phyloP scores from a whole-genome alignment of 2,888 invertebrate species.

The Cerceris ruficornis region DNA sequence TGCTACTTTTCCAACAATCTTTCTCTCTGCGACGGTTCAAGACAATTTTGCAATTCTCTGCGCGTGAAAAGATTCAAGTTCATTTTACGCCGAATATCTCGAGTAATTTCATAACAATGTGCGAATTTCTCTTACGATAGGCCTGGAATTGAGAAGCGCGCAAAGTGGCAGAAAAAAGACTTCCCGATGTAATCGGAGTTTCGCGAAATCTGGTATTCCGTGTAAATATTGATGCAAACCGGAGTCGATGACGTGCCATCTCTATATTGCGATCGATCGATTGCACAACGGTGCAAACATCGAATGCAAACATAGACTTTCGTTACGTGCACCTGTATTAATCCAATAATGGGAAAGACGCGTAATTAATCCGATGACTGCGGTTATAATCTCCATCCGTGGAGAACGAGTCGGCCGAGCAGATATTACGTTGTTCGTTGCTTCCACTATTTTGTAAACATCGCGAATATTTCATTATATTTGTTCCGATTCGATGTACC shows the following conservation, averaged over 20 bases:
- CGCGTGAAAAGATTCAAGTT: not conserved
- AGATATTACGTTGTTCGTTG: not conserved
- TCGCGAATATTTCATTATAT: too few relatives aligned
- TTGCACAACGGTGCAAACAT: constrained; percentile 56
- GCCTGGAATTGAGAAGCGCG: too few relatives aligned
- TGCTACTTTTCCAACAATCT: not conserved
- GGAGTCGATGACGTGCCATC: constrained; percentile 42
- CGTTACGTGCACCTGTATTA: constrained; percentile 37
- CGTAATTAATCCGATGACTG: constrained; percentile 60
- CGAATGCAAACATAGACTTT: constrained; percentile 52
- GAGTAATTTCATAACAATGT: not conserved
- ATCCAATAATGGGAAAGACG: constrained; percentile 62
- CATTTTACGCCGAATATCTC: not conserved
- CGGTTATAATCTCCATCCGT: constrained; percentile 18
- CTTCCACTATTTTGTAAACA: not conserved
- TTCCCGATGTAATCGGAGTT: constrained; percentile 3
- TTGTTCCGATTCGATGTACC: too few relatives aligned
- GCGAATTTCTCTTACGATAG: too few relatives aligned
- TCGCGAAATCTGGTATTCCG: constrained; percentile 50
- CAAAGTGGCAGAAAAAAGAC: constrained; percentile 8
- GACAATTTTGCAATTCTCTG: not conserved
- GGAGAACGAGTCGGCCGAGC: not conserved
- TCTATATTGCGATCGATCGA: constrained; percentile 61
- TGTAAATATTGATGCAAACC: constrained; percentile 64
- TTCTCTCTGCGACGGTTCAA: not conserved